Conservation (phyloP, 53 echinoderm and acorn worm genomes). For the Echinometra lucunter region DNA sequence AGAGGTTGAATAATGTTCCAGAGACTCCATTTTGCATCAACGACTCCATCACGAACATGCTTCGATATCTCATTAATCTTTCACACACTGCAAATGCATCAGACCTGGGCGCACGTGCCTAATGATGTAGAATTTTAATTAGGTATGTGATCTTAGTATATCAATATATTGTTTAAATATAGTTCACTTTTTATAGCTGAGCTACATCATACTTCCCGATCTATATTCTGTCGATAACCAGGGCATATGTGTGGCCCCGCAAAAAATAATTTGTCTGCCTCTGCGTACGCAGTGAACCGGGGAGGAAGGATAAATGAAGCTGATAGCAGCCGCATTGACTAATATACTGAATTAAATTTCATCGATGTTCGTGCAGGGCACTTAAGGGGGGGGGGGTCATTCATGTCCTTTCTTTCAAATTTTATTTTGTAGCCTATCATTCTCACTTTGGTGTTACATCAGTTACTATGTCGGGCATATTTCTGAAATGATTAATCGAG, state of each 20-base stretch:
- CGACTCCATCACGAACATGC: background rate
- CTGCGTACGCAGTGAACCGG: background rate
- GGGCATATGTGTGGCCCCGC: background rate
- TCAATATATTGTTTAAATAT: background rate
- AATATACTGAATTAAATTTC: too few relatives aligned
- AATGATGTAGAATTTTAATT: background rate
- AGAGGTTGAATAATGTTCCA: background rate
- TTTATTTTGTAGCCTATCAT: too few relatives aligned
- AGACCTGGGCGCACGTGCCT: background rate
- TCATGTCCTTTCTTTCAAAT: background rate
- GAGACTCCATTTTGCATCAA: background rate
- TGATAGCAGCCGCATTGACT: too few relatives aligned
- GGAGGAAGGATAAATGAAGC: background rate
- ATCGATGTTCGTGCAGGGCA: too few relatives aligned
- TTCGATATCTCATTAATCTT: constrained; percentile 28
- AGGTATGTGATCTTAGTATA: constrained; percentile 23
- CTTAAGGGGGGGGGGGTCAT: too few relatives aligned
- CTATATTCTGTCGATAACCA: background rate
- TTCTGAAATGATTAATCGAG: too few relatives aligned
- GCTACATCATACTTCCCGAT: background rate
- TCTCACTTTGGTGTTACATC: too few relatives aligned
- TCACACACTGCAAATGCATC: background rate
- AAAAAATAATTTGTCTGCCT: background rate
- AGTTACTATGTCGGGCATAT: too few relatives aligned
- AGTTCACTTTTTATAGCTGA: background rate